These are phyloP conservation scores for Meiosimyza decipiens DNA, from an alignment of 2,888 invertebrate genomes.

Conservation along the genomic window DNA sequence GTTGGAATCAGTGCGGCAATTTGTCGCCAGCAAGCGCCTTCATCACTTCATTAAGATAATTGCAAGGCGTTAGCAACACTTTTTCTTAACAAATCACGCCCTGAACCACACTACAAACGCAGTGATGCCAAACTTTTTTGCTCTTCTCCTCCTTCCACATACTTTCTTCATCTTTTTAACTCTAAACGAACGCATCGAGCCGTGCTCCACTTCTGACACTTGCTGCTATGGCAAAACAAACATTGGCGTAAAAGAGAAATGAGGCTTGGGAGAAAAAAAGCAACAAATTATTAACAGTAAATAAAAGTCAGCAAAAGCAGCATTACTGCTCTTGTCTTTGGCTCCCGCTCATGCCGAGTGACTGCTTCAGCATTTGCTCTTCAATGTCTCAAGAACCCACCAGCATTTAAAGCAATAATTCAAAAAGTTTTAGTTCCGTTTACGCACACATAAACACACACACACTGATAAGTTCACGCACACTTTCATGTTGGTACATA, in stretches of 20 bases:
- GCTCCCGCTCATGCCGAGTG: neutral
- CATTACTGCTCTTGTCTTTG: neutral
- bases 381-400: conserved; percentile 16
- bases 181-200: conserved; percentile 24
- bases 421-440: conserved; percentile 24
- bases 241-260: neutral
- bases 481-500: neutral
- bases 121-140: neutral
- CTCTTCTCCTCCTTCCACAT: neutral
- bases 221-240: neutral
- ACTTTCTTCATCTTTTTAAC: conserved; percentile 13
- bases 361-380: neutral
- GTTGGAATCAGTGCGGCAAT: neutral
- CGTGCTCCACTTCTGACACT: conserved; percentile 26
- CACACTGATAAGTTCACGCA: neutral
- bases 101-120: neutral
- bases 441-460: neutral
- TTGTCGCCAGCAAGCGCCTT: neutral
- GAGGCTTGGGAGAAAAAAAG: neutral
- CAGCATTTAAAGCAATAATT: conserved; percentile 26
- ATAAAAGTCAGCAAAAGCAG: neutral
- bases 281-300: conserved; percentile 13
- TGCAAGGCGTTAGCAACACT: conserved; percentile 26
- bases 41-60: conserved; percentile 34
- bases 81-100: neutral